Evolutionary conservation across 2,113 vertebrate genomes (phyloP), one percentile per base, ranked within the genome.

Genomic region (Sander vitreus): DNA sequence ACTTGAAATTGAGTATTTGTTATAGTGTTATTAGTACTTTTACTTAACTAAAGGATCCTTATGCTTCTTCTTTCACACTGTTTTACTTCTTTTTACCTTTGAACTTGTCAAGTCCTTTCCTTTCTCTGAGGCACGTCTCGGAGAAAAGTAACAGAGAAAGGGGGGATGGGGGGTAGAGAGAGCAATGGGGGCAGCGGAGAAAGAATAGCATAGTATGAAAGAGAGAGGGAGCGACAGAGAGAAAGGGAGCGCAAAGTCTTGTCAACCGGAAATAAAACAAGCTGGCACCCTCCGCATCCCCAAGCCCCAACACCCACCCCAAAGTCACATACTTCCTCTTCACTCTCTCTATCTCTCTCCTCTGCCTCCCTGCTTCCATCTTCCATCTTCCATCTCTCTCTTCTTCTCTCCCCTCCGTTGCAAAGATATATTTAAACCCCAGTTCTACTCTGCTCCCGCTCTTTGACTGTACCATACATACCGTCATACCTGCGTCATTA

Each of bases 261-360:
- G 91, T 93, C 92, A 94, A 95, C 91, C 92, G 93, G 94, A 95
- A 94, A 94, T 95, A 95, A 95, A 95, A 93, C 92, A 94, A 94
- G 92, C 92, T 95, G 95, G 92, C 94, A 95, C 93, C 90, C 90
- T 92, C 93, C 93, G 91, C 91, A 91, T 93, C 94, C 92, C 92
- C 86, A 79, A 93, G 93, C 89, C 90, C 89, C 89, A 85, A 73
- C 90, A 90, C 93, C 90, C 91, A 90, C 89, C 90, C 91, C 91
- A 93, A 93, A 93, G 92, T 94, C 93, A 94, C 91, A 94, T 84
- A 92, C 91, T 91, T 91, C 91, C 90, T 92, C 92, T 84, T 92
- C 89, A 85, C 89, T 90, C 93, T 82, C 91, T 89, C 89, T 83
- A 87, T 90, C 88, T 87, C 90, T 92, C 81, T 77, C 84, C 82